Conservation (phyloP, 2,113 vertebrate genomes). For the Chascanopsetta lugubris region DNA sequence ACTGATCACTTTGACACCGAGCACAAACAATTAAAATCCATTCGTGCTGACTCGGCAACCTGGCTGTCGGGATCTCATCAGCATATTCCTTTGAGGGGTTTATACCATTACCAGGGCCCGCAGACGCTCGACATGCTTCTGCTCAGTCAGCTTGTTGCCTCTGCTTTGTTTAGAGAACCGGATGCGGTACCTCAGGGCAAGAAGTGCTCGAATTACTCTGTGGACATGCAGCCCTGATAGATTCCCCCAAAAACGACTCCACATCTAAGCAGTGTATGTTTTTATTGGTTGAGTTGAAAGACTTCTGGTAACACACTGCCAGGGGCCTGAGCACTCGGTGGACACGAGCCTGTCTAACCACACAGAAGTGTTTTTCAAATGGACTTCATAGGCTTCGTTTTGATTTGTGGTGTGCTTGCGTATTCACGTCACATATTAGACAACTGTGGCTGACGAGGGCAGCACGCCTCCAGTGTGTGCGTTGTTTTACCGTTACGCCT, state of each 20-base stretch:
- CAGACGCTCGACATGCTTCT: conserved; percentile 5
- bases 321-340: background rate
- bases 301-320: background rate
- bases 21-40: background rate
- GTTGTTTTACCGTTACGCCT: too few species aligned
- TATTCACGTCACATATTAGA: background rate
- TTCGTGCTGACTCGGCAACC: background rate
- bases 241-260: background rate
- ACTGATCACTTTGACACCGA: background rate
- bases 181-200: conserved; percentile 10
- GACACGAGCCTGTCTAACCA: background rate
- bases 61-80: conserved; percentile 2
- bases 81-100: background rate
- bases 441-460: too few species aligned
- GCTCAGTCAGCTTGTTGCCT: conserved; percentile 19
- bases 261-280: conserved; percentile 3
- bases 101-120: background rate
- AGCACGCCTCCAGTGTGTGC: too few species aligned
- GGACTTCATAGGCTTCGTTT: background rate
- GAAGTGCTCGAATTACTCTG: conserved; percentile 14
- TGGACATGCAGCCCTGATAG: conserved; percentile 4
- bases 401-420: background rate
- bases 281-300: background rate
- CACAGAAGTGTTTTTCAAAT: background rate
- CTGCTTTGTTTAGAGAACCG: conserved; percentile 6